Conservation (phyloP, 37 sponge, comb jelly and placozoan species). For the Eunapius fragilis region DNA sequence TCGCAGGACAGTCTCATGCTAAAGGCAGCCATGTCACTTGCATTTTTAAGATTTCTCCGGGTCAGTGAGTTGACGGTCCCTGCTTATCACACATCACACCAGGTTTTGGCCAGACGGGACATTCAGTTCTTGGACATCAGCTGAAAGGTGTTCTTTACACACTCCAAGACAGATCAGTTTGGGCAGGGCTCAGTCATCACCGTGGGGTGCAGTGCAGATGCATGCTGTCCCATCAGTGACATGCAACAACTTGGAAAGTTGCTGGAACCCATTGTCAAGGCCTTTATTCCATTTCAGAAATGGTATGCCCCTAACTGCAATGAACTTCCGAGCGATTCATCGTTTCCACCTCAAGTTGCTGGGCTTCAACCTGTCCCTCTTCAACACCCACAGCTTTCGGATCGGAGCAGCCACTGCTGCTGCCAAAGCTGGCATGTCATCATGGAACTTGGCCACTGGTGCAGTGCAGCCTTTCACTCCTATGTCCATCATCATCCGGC, state of each 20-base stretch:
- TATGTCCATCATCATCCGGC: too few species aligned
- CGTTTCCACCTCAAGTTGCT: background rate
- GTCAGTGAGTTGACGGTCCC: slow-evolving; percentile 23
- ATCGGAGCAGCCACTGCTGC: slow-evolving; percentile 14
- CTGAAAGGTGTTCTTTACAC: background rate
- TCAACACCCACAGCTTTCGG: slow-evolving; percentile 13
- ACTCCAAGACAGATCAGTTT: slow-evolving; percentile 32
- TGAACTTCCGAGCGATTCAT: too few species aligned
- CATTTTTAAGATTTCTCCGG: background rate
- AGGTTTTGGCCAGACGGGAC: too few species aligned
- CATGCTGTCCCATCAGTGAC: background rate
- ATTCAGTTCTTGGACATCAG: background rate
- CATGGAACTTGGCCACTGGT: background rate
- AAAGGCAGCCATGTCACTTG: too few species aligned
- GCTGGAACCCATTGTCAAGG: background rate
- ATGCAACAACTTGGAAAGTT: background rate
- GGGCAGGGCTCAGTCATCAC: slow-evolving; percentile 2
- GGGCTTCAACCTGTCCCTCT: background rate
- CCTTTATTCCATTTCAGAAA: slow-evolving; percentile 12
- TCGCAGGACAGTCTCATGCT: too few species aligned
- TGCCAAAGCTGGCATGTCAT: background rate
- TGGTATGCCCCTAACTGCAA: slow-evolving; percentile 3
- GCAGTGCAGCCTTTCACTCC: background rate
- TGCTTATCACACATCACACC: background rate
- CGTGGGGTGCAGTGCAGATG: background rate